Base-by-base conservation (phyloP, 2,888 invertebrate genomes). In the Lissonota sp. region DNA sequence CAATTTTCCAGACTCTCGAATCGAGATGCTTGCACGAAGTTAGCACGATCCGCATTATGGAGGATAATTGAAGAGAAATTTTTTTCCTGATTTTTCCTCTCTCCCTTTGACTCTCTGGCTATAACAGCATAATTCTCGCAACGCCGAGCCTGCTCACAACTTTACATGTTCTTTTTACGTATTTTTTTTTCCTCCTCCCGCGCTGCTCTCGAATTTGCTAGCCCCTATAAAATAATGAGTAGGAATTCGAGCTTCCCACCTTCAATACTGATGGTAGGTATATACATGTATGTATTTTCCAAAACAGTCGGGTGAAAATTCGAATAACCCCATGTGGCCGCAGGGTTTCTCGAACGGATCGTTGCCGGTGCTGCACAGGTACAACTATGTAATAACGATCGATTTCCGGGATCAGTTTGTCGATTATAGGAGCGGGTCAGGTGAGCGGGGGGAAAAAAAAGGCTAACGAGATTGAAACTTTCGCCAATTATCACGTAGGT, bases 401-500 rank as follows among this genome's bases (percentile, higher is more conserved):
- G 80, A 81, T 81, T 80, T 77, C 64, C 77, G 69, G 73, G 80
- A 81, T 77, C 81, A 78, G 81, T 81, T 81, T 74, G 70, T 62
- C 78, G 81, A 81, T 81, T 81, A 78, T 73, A 26, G 26, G 26
- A 26, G 60, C 58, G 70, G 58, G 66, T 71, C 74, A 3, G 3
- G 3, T 26, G 3, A 26, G 26, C 1, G 81, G 64, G 66, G 53
- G 51, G n/a, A n/a, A n/a, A 46, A 51, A 51, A 46, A 46, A 67
- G 58, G 67, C 69, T 76, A 76, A 81, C 81, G 78, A 73, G 74
- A 81, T 78, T 81, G 77, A 81, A 78, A 77, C 78, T 81, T 78
- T 81, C 81, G 81, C 81, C 81, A 81, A 81, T 81, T 81, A 81
- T 74, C 78, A 78, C 73, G 78, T 74, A 66, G 73, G 57, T 77